Evolutionary conservation across 2,797 vertebrate species (phyloP).

Genomic region (Poeciliopsis infans): DNA sequence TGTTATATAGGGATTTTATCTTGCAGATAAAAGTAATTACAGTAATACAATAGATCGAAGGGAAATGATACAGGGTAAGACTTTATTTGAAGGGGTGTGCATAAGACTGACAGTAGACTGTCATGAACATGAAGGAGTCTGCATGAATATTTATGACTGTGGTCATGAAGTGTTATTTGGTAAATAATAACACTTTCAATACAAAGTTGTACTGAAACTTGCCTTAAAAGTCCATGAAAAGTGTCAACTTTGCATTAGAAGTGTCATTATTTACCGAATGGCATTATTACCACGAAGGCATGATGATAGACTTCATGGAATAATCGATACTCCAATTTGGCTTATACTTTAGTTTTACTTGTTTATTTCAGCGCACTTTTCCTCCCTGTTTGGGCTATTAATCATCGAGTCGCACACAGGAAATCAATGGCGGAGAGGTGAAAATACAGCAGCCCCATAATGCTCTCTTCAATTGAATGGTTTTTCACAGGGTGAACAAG

Average conservation of each 20-base stretch:
- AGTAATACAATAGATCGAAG: neutral
- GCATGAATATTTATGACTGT: too few species aligned
- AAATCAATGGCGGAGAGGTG: constrained; percentile 72
- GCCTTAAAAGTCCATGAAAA: too few species aligned
- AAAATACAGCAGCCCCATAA: constrained; percentile 71
- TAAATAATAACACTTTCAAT: too few species aligned
- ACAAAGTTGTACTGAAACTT: too few species aligned
- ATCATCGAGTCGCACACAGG: constrained; percentile 64
- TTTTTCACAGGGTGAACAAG: constrained; percentile 92
- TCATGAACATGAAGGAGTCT: too few species aligned
- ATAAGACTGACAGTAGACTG: too few species aligned
- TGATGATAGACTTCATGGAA: constrained; percentile 71
- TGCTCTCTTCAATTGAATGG: constrained; percentile 65
- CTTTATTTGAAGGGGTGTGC: too few species aligned
- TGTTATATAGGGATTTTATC: neutral
- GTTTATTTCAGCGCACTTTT: constrained; percentile 73
- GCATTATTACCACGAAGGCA: constrained; percentile 21
- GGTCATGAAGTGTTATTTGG: too few species aligned
- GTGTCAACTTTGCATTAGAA: too few species aligned
- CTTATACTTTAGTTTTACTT: constrained; percentile 66
- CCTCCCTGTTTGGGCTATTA: constrained; percentile 64
- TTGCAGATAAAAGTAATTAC: neutral
- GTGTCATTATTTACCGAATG: too few species aligned
- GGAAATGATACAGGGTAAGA: neutral
- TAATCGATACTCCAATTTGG: constrained; percentile 74